These are phyloP conservation scores for Dysmachus trigonus DNA, from an alignment of 2,888 invertebrate species.

Conservation along the genomic window DNA sequence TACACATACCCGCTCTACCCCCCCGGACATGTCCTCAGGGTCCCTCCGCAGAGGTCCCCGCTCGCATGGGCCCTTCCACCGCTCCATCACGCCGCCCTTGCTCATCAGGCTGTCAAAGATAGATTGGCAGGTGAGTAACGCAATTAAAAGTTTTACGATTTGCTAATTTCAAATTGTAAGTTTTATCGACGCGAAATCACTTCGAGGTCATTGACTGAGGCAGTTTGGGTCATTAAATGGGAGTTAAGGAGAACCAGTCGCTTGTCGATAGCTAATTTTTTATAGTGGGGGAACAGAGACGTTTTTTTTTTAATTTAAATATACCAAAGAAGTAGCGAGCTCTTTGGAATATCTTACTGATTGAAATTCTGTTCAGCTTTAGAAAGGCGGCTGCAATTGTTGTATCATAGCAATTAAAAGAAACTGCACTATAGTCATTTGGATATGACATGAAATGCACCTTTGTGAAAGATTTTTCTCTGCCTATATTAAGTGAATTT, in stretches of 20 bases:
- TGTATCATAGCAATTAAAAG: not conserved
- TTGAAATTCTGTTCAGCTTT: not conserved
- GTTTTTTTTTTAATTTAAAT: not conserved
- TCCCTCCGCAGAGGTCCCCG: constrained; percentile 75
- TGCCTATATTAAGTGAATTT: not conserved
- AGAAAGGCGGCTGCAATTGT: not conserved
- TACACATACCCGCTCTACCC: constrained; percentile 65
- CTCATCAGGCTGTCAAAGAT: constrained; percentile 84
- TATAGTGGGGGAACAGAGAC: not conserved
- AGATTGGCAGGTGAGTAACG: constrained; percentile 77
- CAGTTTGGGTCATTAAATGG: not conserved
- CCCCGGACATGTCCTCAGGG: constrained; percentile 79
- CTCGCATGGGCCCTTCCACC: constrained; percentile 66
- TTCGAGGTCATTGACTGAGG: not conserved
- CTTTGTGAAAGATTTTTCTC: not conserved
- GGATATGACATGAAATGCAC: not conserved
- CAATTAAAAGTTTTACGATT: not conserved
- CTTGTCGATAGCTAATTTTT: not conserved
- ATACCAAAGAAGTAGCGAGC: not conserved
- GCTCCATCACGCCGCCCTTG: constrained; percentile 73
- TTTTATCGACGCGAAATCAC: not conserved
- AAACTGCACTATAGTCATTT: not conserved
- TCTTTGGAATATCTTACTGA: not conserved
- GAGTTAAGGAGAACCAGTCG: not conserved
- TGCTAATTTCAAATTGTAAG: not conserved